A percentile compares a stretch with the other conserved stretches of the same genome.
phyloP scores from a whole-genome alignment of 2,888 invertebrate genomes.

The Pterostichus madidus region DNA sequence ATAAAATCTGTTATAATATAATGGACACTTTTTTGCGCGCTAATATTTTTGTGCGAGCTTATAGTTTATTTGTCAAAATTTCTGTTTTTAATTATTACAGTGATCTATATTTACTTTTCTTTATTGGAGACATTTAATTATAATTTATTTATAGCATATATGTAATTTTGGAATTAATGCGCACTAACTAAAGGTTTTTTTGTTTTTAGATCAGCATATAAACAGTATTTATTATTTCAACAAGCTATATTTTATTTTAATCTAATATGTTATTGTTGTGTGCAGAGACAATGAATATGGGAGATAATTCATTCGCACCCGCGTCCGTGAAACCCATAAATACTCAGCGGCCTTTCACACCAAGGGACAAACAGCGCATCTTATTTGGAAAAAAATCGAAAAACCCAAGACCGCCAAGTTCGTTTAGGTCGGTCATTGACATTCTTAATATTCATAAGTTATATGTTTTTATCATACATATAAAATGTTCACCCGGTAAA shows the following conservation, averaged over 20 bases:
- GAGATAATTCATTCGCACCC: conserved; percentile 74
- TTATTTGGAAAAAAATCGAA: conserved; percentile 83
- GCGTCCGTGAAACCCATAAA: conserved; percentile 81
- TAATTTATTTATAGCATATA: no score
- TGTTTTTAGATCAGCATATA: no score
- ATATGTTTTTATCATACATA: conserved; percentile 30
- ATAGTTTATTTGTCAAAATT: background rate
- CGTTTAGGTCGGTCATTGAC: conserved; percentile 82
- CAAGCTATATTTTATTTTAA: no score
- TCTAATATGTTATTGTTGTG: background rate
- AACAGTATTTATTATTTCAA: no score
- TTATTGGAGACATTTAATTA: no score
- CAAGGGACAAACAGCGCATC: conserved; percentile 88
- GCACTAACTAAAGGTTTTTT: no score
- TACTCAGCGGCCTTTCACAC: conserved; percentile 92
- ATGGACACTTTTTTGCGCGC: no score
- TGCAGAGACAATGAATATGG: conserved; percentile 74
- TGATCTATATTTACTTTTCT: no score
- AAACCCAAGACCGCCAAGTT: conserved; percentile 85
- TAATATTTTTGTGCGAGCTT: background rate
- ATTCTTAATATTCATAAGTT: conserved; percentile 35
- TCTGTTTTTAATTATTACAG: no score
- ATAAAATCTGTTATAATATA: background rate
- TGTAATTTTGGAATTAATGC: no score
- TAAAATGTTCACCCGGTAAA: conserved; percentile 5